Evolutionary conservation across 2,797 vertebrate species (phyloP), one percentile per base, ranked within the genome.

Genomic region (Dryobates pubescens): DNA sequence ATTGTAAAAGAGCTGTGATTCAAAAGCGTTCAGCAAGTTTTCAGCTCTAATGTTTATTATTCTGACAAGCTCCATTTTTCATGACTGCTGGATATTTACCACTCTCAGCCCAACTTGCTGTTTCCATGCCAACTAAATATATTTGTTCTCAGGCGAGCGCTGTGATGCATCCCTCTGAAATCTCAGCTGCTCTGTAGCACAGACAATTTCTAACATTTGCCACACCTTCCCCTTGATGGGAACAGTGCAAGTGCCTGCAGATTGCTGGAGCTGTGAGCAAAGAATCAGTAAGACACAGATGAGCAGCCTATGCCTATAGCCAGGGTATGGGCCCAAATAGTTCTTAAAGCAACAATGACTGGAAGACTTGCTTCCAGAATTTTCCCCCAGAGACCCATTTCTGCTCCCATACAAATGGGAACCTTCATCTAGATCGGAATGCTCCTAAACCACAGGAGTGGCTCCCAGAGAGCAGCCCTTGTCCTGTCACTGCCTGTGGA

Each of bases 31-130:
- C 96, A 92, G 92, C 47, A 70, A 96, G 87, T 97, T 97, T 96
- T 96, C 91, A 54, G 95, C 94, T 97, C 94, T 96, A 95, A 95
- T 96, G 90, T 97, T 97, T 90, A 93, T 97, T 97, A 96, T 92
- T 96, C 96, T 86, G 94, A 90, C 91, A 97, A 87, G 90, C 95
- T 97, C 70, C 29, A 69, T 95, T 97, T 94, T 97, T 96, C 90
- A 94, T 96, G 96, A 94, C 96, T 96, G 94, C 94, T 97, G 95
- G 97, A 96, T 97, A 97, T 97, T 97, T 97, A 97, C 96, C 97
- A 89, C 96, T 69, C 91, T 93, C 95, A 94, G 87, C 86, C 95
- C 89, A 91, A 96, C 94, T 96, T 93, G 51, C 97, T 94, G 97
- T 98, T 97, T 96, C 96, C 86, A 92, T 96, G 97, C 96, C 97